Conservation (phyloP, 2,888 invertebrate genomes). For the Auanema freiburgensis region DNA sequence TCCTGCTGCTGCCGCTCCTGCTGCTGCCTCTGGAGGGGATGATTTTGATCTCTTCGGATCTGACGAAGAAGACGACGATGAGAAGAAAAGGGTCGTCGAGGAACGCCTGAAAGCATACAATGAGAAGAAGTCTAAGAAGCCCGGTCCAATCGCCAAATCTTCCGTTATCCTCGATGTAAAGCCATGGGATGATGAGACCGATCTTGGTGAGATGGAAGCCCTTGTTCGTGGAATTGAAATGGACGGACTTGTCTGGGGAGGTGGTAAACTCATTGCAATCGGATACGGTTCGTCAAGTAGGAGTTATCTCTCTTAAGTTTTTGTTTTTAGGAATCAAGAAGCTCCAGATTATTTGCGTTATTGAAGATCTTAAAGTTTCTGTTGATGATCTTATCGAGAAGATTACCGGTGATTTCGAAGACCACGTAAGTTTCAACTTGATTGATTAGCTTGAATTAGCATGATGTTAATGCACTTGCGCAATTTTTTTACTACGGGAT, state of each 20-base stretch:
- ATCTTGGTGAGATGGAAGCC: conserved; percentile 84
- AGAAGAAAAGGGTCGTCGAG: conserved; percentile 74
- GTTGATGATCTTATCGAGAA: conserved; percentile 57
- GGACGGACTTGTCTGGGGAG: conserved; percentile 96
- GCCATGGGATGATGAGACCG: conserved; percentile 94
- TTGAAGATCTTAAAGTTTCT: conserved; percentile 61
- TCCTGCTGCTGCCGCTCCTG: conserved; percentile 23
- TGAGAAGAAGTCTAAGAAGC: conserved; percentile 92
- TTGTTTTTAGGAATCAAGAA: conserved; percentile 53
- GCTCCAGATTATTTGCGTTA: conserved; percentile 58
- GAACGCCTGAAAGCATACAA: conserved; percentile 88
- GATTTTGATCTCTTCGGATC: conserved; percentile 63
- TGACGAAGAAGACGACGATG: conserved; percentile 58
- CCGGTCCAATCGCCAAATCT: conserved; percentile 87
- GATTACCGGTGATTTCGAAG: conserved; percentile 52
- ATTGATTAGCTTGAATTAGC: background rate
- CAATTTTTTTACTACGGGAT: no score
- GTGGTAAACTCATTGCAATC: conserved; percentile 68
- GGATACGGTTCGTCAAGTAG: conserved; percentile 45
- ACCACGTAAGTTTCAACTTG: conserved; percentile 33
- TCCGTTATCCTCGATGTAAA: conserved; percentile 93
- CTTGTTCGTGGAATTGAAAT: conserved; percentile 79
- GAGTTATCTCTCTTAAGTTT: background rate
- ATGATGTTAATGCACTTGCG: no score
- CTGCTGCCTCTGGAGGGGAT: conserved; percentile 31